A percentile compares a stretch with the other conserved stretches of the same genome.
These are phyloP conservation scores for Gambusia yucatana DNA, from an alignment of 2,797 vertebrate genomes.

Conservation along the genomic window DNA sequence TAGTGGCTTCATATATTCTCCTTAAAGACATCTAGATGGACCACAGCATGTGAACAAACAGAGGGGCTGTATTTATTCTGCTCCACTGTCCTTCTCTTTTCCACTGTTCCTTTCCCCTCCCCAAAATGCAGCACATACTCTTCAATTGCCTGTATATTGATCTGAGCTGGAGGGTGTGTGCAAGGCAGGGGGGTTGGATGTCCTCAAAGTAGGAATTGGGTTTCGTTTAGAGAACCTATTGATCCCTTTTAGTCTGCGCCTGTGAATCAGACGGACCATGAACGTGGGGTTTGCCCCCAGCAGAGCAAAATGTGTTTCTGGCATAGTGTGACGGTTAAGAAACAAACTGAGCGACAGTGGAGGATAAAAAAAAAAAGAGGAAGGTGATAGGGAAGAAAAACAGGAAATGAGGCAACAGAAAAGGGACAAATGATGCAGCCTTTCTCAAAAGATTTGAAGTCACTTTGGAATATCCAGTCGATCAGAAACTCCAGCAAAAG, in stretches of 20 bases:
- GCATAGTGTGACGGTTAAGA: constrained; percentile 12
- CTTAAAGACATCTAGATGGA: constrained; percentile 9
- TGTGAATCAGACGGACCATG: constrained; percentile 3
- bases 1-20: constrained; percentile 4
- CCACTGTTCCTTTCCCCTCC: constrained; percentile 23
- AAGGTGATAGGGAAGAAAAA: constrained; percentile 20
- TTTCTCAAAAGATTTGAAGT: constrained; percentile 4
- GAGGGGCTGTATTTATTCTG: constrained; percentile 15
- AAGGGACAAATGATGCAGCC: constrained; percentile 6
- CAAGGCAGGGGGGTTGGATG: constrained; percentile 14
- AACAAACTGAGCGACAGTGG: constrained; percentile 13
- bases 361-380: constrained; percentile 29
- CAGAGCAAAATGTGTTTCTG: constrained; percentile 19
- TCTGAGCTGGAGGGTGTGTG: constrained; percentile 46
- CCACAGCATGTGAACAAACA: constrained; percentile 8
- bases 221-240: constrained; percentile 68
- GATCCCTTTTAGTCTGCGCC: constrained; percentile 50
- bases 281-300: constrained; percentile 14
- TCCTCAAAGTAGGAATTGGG: constrained; percentile 56
- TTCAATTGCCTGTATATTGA: constrained; percentile 56
- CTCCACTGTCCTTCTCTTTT: constrained; percentile 23
- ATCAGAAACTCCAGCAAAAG: background rate
- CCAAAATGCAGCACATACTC: constrained; percentile 36
- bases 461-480: constrained; percentile 19
- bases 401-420: constrained; percentile 1